These are phyloP conservation scores for Mimas tiliae DNA, from an alignment of 2,888 invertebrate genomes.

Conservation along the genomic window DNA sequence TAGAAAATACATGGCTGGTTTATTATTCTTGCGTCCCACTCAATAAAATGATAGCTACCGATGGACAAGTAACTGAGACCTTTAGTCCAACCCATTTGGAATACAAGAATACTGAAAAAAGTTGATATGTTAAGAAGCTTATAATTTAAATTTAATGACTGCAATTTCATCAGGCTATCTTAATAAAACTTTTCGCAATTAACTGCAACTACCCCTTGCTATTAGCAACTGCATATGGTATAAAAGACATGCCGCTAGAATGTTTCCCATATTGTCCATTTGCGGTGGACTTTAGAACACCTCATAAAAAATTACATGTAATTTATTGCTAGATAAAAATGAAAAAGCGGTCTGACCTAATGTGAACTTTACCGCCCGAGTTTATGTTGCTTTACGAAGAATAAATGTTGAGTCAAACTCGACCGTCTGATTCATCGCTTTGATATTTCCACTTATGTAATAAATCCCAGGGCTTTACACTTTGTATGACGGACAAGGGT, in stretches of 20 bases:
- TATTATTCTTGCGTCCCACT: not conserved
- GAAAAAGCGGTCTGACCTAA: not conserved
- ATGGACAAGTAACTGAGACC: too few relatives aligned
- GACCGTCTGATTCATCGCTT: not conserved
- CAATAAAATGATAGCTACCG: not conserved
- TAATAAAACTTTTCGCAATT: not conserved
- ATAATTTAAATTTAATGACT: not conserved
- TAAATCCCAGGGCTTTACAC: slow-evolving; percentile 5
- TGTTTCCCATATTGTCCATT: slow-evolving; percentile 3
- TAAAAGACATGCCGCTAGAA: not conserved
- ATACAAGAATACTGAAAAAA: not conserved
- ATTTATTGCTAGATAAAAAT: slow-evolving; percentile 16
- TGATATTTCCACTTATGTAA: slow-evolving; percentile 11
- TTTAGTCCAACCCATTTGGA: not conserved
- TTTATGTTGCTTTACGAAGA: not conserved
- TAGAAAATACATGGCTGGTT: too few relatives aligned
- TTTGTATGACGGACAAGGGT: not conserved
- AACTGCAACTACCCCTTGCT: not conserved
- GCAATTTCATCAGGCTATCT: not conserved
- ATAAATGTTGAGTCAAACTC: not conserved
- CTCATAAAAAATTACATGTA: slow-evolving; percentile 7
- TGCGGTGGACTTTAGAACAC: not conserved
- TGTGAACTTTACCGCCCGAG: not conserved
- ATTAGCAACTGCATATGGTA: not conserved
- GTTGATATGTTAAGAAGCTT: not conserved